Percentiles rank a stretch among this genome's conserved stretches.
Conservation (phyloP, 2,797 vertebrate genomes). For the Anguilla anguilla region DNA sequence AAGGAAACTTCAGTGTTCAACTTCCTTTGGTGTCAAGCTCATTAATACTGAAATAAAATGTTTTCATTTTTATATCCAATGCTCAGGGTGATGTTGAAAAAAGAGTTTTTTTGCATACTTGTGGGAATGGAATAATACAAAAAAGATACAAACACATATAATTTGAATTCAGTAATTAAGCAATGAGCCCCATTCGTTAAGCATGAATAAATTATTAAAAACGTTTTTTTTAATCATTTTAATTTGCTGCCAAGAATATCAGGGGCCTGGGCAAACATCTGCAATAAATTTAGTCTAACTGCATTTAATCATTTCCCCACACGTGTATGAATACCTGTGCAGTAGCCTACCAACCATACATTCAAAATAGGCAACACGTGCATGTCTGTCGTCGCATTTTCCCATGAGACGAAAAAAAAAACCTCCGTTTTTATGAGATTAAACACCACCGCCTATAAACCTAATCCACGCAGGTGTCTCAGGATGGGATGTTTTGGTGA, state of each 20-base stretch:
- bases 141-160: not conserved
- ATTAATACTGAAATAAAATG: not conserved
- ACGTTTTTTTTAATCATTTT: not conserved
- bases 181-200: not conserved
- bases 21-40: too few species aligned
- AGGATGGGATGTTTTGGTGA: not conserved
- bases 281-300: not conserved
- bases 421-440: not conserved
- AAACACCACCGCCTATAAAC: not conserved
- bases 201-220: not conserved
- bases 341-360: not conserved
- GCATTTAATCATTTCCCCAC: not conserved
- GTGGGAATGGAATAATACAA: not conserved
- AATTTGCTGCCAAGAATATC: not conserved
- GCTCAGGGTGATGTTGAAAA: too few species aligned
- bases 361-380: not conserved
- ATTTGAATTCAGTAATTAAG: not conserved
- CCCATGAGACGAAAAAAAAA: not conserved
- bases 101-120: too few species aligned
- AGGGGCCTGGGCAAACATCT: not conserved
- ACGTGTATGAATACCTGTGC: not conserved
- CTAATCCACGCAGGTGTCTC: not conserved
- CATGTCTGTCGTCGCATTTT: not conserved
- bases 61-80: too few species aligned
- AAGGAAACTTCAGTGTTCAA: not conserved